A percentile compares a stretch with the other conserved stretches of the same genome.
These are phyloP conservation scores for Neomorphus geoffroyi DNA, from an alignment of 2,797 vertebrate species.

Conservation along the genomic window DNA sequence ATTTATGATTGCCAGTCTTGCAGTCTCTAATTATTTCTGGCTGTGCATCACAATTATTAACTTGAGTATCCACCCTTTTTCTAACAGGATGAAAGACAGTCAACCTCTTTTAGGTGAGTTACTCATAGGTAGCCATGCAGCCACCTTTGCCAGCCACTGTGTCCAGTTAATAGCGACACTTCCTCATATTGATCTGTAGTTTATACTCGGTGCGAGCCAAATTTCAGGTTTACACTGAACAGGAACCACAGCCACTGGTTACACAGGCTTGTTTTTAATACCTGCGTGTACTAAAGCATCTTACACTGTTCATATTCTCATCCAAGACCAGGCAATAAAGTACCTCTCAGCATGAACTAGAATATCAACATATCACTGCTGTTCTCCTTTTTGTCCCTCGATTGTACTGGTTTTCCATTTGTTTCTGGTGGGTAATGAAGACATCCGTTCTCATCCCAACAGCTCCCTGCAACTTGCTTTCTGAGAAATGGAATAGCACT, in stretches of 20 bases:
- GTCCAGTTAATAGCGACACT: neutral
- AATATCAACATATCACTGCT: slow-evolving; percentile 11
- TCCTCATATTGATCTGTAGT: neutral
- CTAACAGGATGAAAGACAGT: slow-evolving; percentile 29
- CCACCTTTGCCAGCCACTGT: neutral
- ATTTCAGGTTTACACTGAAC: neutral
- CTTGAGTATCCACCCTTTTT: slow-evolving; percentile 37
- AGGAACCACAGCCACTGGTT: neutral
- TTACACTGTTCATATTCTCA: neutral
- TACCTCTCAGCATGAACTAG: neutral
- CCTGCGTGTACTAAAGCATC: neutral
- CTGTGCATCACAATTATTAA: slow-evolving; percentile 68
- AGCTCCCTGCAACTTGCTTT: slow-evolving; percentile 24
- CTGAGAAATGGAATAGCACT: slow-evolving; percentile 42
- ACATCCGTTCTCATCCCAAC: slow-evolving; percentile 35
- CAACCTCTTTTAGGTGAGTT: neutral
- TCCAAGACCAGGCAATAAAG: neutral
- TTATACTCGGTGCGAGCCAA: neutral
- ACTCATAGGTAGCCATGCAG: neutral
- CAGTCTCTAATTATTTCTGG: slow-evolving; percentile 72
- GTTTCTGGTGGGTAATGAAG: slow-evolving; percentile 42
- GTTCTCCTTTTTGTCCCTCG: neutral
- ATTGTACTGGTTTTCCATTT: slow-evolving; percentile 49
- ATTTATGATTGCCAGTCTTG: slow-evolving; percentile 72
- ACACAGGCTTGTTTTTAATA: neutral